Evolutionary conservation across 37 sponge, comb jelly and placozoan species (phyloP), one percentile per base, ranked within the genome.

Genomic region (Tethya wilhelma): DNA sequence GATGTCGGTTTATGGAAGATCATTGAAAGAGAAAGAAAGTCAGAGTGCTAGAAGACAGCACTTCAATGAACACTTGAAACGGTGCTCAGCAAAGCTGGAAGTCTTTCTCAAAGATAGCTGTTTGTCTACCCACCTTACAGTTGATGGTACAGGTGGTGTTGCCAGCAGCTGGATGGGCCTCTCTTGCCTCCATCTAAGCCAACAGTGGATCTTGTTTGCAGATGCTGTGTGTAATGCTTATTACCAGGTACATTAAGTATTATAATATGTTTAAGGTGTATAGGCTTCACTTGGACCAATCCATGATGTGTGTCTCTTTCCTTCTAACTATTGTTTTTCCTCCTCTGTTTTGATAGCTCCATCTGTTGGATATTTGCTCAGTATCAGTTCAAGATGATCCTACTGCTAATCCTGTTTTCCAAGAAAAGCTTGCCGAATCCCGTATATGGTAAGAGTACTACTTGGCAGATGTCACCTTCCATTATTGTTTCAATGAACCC

Each of bases 131-230:
- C 34, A 32, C 31, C 4, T 30, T 4, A 19, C 4, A 33, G n/a
- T n/a, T n/a, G n/a, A n/a, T n/a, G n/a, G n/a, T n/a, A n/a, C n/a
- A n/a, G 66, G 66, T 7, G 14, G 53, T 49, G 53, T 19, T 9
- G 14, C 9, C 14, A 64, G 66, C 32, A 34, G 31, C 66, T 76
- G 77, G 63, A 44, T 56, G 32, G 63, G 44, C 5, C 44, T 76
- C 0, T 38, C 30, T 0, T 60, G 63, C 41, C 44, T 76, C 62
- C 26, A 59, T n/a, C 34, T 34, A 41, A 42, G 44, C 32, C 25
- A 60, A 26, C 44, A 62, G 42, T 76, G 77, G 77, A 59, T 1
- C n/a, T 41, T 19, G 32, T 64, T 59, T 17, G 30, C 63, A 2
- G 22, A 39, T 22, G 28, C 39, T 22, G 30, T 76, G 23, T 59